Conservation (phyloP, 1,140 invertebrate genomes). For the Bombus sylvicola region DNA sequence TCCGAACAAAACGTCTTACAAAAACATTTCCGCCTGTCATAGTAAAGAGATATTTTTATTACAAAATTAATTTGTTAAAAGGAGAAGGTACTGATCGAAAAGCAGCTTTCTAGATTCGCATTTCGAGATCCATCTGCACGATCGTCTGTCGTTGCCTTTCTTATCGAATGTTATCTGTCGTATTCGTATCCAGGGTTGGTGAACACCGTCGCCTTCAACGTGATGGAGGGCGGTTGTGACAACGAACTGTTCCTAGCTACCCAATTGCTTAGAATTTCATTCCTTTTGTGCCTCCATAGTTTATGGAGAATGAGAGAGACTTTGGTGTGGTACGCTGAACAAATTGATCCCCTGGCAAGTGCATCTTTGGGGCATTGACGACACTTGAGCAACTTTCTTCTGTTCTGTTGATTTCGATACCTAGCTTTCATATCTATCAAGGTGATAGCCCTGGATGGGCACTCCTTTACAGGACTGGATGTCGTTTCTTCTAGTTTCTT, state of each 20-base stretch:
- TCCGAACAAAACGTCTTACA: too few relatives aligned
- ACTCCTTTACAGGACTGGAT: accelerated
- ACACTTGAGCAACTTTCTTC: constrained; percentile 56
- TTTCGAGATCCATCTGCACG: neutral
- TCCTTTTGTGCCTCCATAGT: constrained; percentile 78
- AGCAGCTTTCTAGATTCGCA: too few relatives aligned
- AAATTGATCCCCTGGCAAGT: constrained; percentile 48
- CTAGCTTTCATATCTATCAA: constrained; percentile 19
- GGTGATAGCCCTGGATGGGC: too few relatives aligned
- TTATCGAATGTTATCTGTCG: constrained; percentile 70
- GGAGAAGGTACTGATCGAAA: too few relatives aligned
- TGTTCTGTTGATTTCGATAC: neutral
- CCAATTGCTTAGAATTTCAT: neutral
- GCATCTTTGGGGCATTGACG: constrained; percentile 61
- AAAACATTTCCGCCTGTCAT: too few relatives aligned
- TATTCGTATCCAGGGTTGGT: constrained; percentile 66
- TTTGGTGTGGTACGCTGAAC: constrained; percentile 79
- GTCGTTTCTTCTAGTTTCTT: neutral
- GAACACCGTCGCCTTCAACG: constrained; percentile 67
- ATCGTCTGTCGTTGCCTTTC: too few relatives aligned
- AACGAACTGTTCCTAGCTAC: too few relatives aligned
- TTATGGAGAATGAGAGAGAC: constrained; percentile 80
- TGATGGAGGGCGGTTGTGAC: constrained; percentile 52
- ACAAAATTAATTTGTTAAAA: too few relatives aligned
- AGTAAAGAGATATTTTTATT: too few relatives aligned